Evolutionary conservation across 2,113 vertebrate species (phyloP), one percentile per base, ranked within the genome.

Genomic region (Bos indicus): DNA sequence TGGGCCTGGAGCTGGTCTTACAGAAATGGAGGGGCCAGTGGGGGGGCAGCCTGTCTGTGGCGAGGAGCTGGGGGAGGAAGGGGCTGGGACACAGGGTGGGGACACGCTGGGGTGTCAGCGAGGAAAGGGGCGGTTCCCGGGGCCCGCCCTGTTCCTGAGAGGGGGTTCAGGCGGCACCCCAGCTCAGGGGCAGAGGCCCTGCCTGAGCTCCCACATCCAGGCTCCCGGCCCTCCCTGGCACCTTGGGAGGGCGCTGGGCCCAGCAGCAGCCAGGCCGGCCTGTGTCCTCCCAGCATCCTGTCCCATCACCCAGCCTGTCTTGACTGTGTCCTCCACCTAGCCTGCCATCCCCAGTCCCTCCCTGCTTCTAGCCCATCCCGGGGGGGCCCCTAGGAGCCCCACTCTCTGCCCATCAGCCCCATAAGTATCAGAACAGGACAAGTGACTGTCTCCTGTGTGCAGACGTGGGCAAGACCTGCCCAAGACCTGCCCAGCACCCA

Each of bases 311-410:
- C 64, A 5, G 12, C 60, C 78, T 81, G 43, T 48, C 74, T 7
- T 0, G 11, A 48, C 92, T 2, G 2, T 1, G 11, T 23, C 6
- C 67, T 25, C 46, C 9, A 3, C 57, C 1, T 2, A 30, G 36
- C 85, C 74, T 23, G 57, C 33, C 0, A 3, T 23, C 40, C 51
- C 30, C 9, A 36, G 30, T 10, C 82, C 74, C 5, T 10, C 81
- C 51, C 52, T 46, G 57, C 93, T 33, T 43, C 74, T 59, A 43
- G 15, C 7, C 54, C 16, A 16, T 3, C 60, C 7, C 6, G 6
- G 23, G 54, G 1, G 67, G 12, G 33, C 56, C 43, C 67, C 83
- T 59, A 25, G 33, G 46, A 11, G n/a, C 56, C 19, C 0, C 21
- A 28, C 7, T 13, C 67, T 60, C 67, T 30, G 83, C 56, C 54